Percentiles rank a stretch among this genome's conserved stretches.
Evolutionary conservation across 2,113 vertebrate genomes (phyloP).

Genomic region (Psittacula cyanocephala): DNA sequence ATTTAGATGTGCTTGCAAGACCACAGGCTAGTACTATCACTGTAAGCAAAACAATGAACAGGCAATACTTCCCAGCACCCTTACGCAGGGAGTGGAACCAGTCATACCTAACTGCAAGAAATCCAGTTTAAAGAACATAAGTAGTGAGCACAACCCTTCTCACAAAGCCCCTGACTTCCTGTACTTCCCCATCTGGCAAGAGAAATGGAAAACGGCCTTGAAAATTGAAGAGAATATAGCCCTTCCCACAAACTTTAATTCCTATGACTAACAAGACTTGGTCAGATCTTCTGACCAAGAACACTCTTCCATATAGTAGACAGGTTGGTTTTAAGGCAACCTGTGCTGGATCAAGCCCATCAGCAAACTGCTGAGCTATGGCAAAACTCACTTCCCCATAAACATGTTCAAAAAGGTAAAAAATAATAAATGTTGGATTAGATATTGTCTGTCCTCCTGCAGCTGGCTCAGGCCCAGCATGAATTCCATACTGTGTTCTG

Average conservation of each 20-base stretch:
- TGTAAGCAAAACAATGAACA: neutral
- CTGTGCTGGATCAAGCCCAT: neutral
- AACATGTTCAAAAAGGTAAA: neutral
- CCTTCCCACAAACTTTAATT: neutral
- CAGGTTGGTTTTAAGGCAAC: neutral
- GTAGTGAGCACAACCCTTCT: neutral
- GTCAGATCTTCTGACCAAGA: neutral
- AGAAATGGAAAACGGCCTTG: neutral
- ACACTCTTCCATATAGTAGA: neutral
- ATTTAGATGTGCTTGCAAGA: neutral
- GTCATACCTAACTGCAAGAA: neutral
- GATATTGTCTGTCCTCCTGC: neutral
- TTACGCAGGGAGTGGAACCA: neutral
- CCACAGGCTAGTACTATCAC: neutral
- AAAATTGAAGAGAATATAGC: neutral
- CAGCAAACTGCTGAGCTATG: neutral
- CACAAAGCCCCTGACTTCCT: neutral
- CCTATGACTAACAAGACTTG: neutral
- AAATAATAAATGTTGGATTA: neutral
- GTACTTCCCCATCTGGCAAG: neutral
- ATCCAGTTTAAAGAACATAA: neutral
- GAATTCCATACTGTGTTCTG: neutral
- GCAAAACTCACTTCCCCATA: neutral
- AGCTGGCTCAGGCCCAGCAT: constrained; percentile 24
- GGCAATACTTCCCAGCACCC: neutral